These are phyloP conservation scores for Agonopterix subpropinquella DNA, from an alignment of 2,888 invertebrate species.

Conservation along the genomic window DNA sequence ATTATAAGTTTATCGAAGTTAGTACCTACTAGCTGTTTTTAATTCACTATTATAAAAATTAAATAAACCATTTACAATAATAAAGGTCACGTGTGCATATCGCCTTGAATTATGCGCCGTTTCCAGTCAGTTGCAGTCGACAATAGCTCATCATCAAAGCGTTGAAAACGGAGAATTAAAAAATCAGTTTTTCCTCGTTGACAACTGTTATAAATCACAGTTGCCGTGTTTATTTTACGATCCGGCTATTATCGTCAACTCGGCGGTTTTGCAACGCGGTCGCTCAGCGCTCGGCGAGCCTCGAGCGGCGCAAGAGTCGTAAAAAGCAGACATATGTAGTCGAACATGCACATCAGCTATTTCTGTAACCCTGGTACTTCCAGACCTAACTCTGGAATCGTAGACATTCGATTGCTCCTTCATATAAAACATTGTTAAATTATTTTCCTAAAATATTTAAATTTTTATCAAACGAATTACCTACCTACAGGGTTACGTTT, in stretches of 20 bases:
- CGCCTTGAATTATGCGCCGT: slow-evolving; percentile 16
- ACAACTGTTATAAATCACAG: slow-evolving; percentile 63
- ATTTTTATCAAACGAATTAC: no score
- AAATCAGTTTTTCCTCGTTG: slow-evolving; percentile 61
- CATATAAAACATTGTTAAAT: no score
- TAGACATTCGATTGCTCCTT: neutral
- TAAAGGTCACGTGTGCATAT: slow-evolving; percentile 14
- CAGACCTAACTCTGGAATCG: slow-evolving; percentile 26
- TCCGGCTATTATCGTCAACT: slow-evolving; percentile 66
- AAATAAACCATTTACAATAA: neutral
- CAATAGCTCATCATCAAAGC: slow-evolving; percentile 60
- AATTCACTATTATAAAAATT: neutral
- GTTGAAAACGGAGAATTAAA: slow-evolving; percentile 54
- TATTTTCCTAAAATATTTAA: no score
- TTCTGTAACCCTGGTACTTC: slow-evolving; percentile 47
- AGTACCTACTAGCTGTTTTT: no score
- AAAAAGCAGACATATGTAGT: slow-evolving; percentile 54
- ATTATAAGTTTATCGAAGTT: no score
- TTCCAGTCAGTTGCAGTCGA: slow-evolving; percentile 30
- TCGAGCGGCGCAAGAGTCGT: slow-evolving; percentile 46
- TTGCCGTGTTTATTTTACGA: slow-evolving; percentile 66
- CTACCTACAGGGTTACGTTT: no score
- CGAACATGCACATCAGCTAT: slow-evolving; percentile 56
- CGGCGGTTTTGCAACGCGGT: slow-evolving; percentile 63
- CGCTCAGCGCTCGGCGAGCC: slow-evolving; percentile 22